Conservation (phyloP, 2,113 vertebrate genomes). For the Thryonomys swinderianus region DNA sequence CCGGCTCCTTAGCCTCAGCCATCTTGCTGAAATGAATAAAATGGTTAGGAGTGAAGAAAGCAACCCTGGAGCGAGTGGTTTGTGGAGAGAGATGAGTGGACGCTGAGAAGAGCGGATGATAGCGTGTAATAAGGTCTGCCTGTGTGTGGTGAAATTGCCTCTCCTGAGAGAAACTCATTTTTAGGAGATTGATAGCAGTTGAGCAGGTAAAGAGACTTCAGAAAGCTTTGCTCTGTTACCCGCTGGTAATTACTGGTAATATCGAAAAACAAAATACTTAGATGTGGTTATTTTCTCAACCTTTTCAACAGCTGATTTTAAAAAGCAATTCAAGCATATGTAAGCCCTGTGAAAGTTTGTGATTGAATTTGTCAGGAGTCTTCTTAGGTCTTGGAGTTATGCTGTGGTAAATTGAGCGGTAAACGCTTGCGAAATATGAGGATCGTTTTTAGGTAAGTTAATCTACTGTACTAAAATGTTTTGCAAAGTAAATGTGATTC, state of each 20-base stretch:
- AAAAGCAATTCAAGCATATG: not conserved
- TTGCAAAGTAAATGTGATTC: not conserved
- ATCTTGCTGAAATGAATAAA: not conserved
- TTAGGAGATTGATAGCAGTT: not conserved
- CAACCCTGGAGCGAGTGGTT: not conserved
- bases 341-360: not conserved
- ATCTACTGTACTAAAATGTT: not conserved
- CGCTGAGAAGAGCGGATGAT: not conserved
- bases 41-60: not conserved
- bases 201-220: not conserved
- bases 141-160: not conserved
- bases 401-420: not conserved
- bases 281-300: not conserved
- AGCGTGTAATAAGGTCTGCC: not conserved
- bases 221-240: not conserved
- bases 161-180: not conserved
- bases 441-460: not conserved
- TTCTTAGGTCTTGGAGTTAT: not conserved
- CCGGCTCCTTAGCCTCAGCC: not conserved
- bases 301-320: not conserved
- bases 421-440: not conserved
- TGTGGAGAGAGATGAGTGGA: not conserved
- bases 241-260: not conserved
- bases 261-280: not conserved
- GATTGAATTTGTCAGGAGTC: not conserved